Evolutionary conservation across 2,888 invertebrate species (phyloP).

Genomic region (Serrognathus titanus): DNA sequence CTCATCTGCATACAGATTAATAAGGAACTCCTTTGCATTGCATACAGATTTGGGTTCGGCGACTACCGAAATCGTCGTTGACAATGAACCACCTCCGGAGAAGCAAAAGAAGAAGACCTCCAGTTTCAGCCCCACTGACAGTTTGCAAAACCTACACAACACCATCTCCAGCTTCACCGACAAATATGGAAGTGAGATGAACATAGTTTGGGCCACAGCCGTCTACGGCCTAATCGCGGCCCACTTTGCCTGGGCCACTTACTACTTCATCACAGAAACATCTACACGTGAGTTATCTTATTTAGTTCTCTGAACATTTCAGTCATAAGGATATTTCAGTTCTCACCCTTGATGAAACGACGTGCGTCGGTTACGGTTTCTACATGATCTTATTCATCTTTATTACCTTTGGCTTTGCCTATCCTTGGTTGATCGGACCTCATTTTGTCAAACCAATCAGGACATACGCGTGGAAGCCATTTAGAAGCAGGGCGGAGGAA

Average conservation of each 20-base stretch:
- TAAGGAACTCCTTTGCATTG: too few species aligned
- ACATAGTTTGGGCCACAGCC: neutral
- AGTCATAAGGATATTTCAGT: neutral
- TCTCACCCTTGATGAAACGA: constrained; percentile 20
- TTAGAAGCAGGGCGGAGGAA: constrained; percentile 23
- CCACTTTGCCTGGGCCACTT: constrained; percentile 16
- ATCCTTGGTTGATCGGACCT: constrained; percentile 62
- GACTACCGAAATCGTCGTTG: too few species aligned
- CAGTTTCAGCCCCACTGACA: neutral
- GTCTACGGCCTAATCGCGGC: constrained; percentile 2
- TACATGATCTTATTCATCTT: constrained; percentile 61
- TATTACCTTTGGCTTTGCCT: constrained; percentile 60
- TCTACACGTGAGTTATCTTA: neutral
- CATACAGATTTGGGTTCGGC: too few species aligned
- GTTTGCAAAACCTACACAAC: neutral
- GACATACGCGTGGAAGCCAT: constrained; percentile 38
- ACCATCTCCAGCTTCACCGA: neutral
- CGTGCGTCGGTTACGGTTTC: constrained; percentile 71
- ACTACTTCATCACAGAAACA: constrained; percentile 11
- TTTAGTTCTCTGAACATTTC: too few species aligned
- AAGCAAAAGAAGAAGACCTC: neutral
- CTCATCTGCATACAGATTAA: too few species aligned
- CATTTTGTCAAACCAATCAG: constrained; percentile 43
- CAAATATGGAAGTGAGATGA: neutral
- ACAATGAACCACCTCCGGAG: too few species aligned